Base-by-base conservation (phyloP, 2,888 invertebrate species). In the Bugulina stolonifera region DNA sequence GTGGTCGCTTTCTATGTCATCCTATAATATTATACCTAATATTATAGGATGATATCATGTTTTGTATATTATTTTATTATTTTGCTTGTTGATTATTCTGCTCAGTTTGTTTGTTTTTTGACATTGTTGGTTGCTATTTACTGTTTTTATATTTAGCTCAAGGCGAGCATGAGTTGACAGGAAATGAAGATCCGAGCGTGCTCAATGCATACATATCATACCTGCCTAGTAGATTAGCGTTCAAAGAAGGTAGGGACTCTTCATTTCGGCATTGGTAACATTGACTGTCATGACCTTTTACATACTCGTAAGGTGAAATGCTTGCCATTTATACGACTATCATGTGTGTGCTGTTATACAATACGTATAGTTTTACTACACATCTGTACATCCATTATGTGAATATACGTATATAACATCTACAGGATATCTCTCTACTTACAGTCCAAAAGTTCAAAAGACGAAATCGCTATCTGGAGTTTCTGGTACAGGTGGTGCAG, bases 151-250 rank as follows among this genome's bases (percentile, higher is more conserved):
- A 18, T 18, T 43, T 77, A 82, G 83, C 80, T 35, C 80, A 80
- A 69, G 78, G 79, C 73, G 82, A 83, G 55, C 81, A 81, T 77
- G 83, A 83, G 73, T 75, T 84, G 73, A 78, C 78, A n/a, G 84
- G 84, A 1, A 81, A 78, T 77, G 83, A 83, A 75, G 83, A 84
- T 72, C 81, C 81, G 1, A 80, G 78, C 73, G 79, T 83, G 34
- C 78, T 84, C 0, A 81, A 82, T 76, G 81, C 83, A 29, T 84
- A 83, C 77, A 82, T 84, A 64, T 79, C 82, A 32, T 83, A 79
- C 73, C 76, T 82, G 52, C 82, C 83, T 32, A 81, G 81, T 73
- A 79, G 79, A 70, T 76, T 81, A 64, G 83, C 83, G 2, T 81
- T 80, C 75, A 82, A 80, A 74, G 83, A 83, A 78, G 82, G 82